Evolutionary conservation across 2,797 vertebrate species (phyloP), one percentile per base, ranked within the genome.

Genomic region (Sebastes taczanowskii): DNA sequence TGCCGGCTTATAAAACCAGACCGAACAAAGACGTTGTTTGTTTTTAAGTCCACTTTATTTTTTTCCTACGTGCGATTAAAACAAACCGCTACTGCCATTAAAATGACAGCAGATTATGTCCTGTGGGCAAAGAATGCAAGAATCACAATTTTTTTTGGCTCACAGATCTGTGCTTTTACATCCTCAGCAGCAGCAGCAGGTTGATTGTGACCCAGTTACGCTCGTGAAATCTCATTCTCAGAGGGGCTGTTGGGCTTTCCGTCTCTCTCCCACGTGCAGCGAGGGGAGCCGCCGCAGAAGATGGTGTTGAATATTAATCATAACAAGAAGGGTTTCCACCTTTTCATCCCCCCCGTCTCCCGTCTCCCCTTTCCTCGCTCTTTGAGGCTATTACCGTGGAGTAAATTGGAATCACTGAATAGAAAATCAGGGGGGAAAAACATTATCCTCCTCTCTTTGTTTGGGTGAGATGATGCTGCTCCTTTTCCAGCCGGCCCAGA

Each of bases 291-390:
- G 30, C 84, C 73, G 81, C 87, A 78, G 78, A 83, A 72, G 67
- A 81, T 58, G 58, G 73, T 78, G 80, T 78, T 88, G 90, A 92
- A 93, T 92, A 90, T 89, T 87, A 85, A 91, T 80, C 30, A 63
- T 49, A 53, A 58, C 60, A 63, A 56, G 56, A 79, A 38, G 77
- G 78, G 77, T 87, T 73, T 73, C 85, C 77, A 58, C 74, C 53
- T 80, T 71, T 52, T 62, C 34, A 69, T 79, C 71, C 30, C 38
- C 38, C 35, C 32, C 1, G 11, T 61, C 72, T 83, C 38, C 42
- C 0, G 13, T 61, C 72, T 83, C 42, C n/a, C n/a, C 20, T 67
- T 42, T 46, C 66, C 20, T 75, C 11, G 4, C 11, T 84, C 63
- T 84, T 73, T 61, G 32, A 81, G 69, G 60, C 63, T 68, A 46